Conservation (phyloP, 2,113 vertebrate species). For the Verasper variegatus region DNA sequence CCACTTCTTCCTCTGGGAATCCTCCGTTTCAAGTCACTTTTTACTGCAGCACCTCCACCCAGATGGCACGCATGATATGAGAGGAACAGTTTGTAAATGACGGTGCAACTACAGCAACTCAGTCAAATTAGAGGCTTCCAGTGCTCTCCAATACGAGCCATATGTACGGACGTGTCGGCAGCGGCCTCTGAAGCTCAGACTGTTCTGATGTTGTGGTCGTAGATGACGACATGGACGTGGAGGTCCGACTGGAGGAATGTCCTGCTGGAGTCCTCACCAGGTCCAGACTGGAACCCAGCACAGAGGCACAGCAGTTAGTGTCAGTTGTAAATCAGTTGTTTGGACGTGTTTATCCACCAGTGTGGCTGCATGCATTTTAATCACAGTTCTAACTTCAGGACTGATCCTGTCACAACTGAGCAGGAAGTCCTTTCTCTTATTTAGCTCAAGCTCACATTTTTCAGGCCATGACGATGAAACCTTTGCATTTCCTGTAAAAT, state of each 20-base stretch:
- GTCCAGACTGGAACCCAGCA: slow-evolving; percentile 76
- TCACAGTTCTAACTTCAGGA: no score
- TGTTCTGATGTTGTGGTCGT: slow-evolving; percentile 84
- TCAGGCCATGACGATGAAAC: no score
- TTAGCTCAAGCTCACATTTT: no score
- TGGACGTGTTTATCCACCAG: neutral
- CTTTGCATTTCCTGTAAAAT: no score
- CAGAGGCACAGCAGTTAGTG: neutral
- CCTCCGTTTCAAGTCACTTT: slow-evolving; percentile 25
- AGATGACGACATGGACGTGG: slow-evolving; percentile 86
- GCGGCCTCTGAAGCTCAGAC: slow-evolving; percentile 53
- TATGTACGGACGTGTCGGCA: slow-evolving; percentile 38
- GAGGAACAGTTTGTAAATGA: slow-evolving; percentile 59
- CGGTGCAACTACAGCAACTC: slow-evolving; percentile 46
- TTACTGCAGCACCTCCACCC: slow-evolving; percentile 61
- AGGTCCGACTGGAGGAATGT: slow-evolving; percentile 81
- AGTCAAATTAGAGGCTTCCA: slow-evolving; percentile 69
- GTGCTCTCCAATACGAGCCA: slow-evolving; percentile 38
- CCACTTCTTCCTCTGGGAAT: slow-evolving; percentile 39
- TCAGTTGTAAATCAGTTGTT: neutral
- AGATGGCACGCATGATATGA: slow-evolving; percentile 69
- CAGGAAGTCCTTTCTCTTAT: no score
- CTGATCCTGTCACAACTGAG: no score
- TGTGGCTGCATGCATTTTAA: neutral
- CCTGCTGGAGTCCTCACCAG: slow-evolving; percentile 83